Evolutionary conservation across 2,888 invertebrate genomes (phyloP).

Genomic region (Drosophila nr. perissopoda): DNA sequence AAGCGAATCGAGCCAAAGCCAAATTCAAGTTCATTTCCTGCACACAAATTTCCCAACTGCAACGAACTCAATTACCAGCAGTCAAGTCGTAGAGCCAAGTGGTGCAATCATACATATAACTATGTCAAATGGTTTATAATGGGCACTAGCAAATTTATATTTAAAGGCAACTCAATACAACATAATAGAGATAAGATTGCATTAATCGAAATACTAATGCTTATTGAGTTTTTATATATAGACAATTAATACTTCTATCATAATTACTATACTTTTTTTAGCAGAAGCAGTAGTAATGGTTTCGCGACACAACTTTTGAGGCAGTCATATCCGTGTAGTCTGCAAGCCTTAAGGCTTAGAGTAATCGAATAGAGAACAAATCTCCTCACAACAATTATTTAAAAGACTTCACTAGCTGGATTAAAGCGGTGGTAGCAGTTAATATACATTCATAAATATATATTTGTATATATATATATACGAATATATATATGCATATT

Average conservation of each 20-base stretch:
- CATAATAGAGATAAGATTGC: not conserved
- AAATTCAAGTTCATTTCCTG: conserved; percentile 70
- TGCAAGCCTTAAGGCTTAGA: too few relatives aligned
- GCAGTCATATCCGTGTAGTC: too few relatives aligned
- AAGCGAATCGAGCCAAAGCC: conserved; percentile 23
- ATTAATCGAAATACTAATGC: not conserved
- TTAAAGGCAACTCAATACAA: not conserved
- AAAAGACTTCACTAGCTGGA: not conserved
- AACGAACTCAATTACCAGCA: conserved; percentile 45
- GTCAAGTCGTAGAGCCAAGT: not conserved
- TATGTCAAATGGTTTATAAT: not conserved
- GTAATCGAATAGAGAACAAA: not conserved
- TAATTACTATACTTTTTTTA: not conserved
- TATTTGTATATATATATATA: not conserved
- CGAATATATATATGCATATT: not conserved
- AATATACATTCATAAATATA: not conserved
- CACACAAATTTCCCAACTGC: conserved; percentile 59
- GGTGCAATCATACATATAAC: not conserved
- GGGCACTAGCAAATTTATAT: not conserved
- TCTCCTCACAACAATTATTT: not conserved
- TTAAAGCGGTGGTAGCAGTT: not conserved
- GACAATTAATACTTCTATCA: not conserved
- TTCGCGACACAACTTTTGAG: too few relatives aligned
- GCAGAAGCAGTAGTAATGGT: not conserved
- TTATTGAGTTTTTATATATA: not conserved